Evolutionary conservation across 2,113 vertebrate genomes (phyloP).

Genomic region (Caranx melampygus): DNA sequence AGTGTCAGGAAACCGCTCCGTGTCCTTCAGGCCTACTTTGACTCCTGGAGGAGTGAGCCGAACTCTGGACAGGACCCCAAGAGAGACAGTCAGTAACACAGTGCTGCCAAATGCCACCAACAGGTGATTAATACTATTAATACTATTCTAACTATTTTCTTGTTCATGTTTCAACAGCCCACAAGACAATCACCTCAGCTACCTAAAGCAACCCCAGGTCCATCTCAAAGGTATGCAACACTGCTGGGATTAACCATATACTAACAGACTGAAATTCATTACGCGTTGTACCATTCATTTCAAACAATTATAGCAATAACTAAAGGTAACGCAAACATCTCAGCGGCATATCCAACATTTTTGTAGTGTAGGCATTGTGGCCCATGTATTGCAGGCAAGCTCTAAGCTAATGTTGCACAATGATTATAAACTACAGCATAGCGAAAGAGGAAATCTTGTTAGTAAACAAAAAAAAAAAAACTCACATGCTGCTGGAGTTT

Average conservation of each 20-base stretch:
- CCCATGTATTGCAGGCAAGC: no score
- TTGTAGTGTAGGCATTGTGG: no score
- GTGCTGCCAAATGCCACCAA: not conserved
- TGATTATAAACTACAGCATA: no score
- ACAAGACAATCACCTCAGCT: conserved; percentile 82
- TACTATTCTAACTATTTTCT: not conserved
- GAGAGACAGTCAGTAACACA: conserved; percentile 71
- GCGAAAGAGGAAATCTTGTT: no score
- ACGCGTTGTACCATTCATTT: not conserved
- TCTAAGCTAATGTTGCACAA: no score
- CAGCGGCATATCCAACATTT: no score
- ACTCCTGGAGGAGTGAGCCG: conserved; percentile 84
- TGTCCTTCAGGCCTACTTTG: conserved; percentile 93
- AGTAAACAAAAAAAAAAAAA: no score
- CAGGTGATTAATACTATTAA: not conserved
- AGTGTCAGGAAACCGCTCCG: conserved; percentile 83
- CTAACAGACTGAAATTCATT: not conserved
- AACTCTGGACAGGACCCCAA: conserved; percentile 80
- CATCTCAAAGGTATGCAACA: conserved; percentile 86
- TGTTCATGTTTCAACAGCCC: conserved; percentile 74
- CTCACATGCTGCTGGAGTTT: no score
- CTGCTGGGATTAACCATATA: not conserved
- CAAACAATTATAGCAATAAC: not conserved
- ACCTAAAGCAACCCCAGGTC: conserved; percentile 77
- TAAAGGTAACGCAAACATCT: no score